Evolutionary conservation across 2,113 vertebrate genomes (phyloP).

Genomic region (Salvelinus alpinus): DNA sequence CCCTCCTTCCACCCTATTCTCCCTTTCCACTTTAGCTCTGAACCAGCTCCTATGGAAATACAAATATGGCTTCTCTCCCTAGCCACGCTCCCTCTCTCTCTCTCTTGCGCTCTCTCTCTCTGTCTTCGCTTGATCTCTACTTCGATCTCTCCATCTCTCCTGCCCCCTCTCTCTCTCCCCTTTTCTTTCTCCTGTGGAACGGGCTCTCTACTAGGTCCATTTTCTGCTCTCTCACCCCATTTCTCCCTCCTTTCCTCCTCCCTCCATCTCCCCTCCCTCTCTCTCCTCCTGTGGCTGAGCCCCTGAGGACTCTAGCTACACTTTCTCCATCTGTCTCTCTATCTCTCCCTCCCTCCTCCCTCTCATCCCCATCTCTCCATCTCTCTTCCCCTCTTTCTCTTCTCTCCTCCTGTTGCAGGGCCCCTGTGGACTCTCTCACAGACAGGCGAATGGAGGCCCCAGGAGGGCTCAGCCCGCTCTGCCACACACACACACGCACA

Average conservation of each 20-base stretch:
- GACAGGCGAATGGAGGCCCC: constrained; percentile 71
- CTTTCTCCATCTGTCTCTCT: not conserved
- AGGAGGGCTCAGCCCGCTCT: constrained; percentile 63
- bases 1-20: not conserved
- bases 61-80: not conserved
- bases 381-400: not conserved
- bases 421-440: constrained; percentile 69
- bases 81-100: not conserved
- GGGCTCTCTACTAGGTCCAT: not conserved
- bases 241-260: not conserved
- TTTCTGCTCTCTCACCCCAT: not conserved
- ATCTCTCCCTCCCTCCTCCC: not conserved
- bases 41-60: too few species aligned
- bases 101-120: too few species aligned
- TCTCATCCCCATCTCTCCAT: not conserved
- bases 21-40: too few species aligned
- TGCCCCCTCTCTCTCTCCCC: too few species aligned
- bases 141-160: too few species aligned
- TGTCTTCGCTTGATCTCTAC: too few species aligned
- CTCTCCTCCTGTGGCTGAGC: not conserved
- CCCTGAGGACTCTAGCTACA: constrained; percentile 33
- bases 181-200: not conserved
- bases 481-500: constrained; percentile 14
- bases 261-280: not conserved
- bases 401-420: constrained; percentile 47